Conservation (phyloP, 2,113 vertebrate species). For the Mola mola region DNA sequence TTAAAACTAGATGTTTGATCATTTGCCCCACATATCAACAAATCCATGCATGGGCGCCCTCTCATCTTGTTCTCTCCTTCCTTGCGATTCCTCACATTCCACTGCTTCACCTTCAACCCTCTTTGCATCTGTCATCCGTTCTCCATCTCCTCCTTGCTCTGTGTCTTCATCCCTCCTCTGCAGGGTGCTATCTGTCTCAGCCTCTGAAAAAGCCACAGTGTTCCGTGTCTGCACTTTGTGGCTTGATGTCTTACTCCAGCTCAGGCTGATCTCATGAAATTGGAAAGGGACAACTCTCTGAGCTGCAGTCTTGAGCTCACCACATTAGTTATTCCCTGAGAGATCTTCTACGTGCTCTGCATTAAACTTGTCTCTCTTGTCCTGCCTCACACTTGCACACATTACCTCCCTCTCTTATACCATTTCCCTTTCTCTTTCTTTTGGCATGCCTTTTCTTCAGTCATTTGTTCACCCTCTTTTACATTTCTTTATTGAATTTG, state of each 20-base stretch:
- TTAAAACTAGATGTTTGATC: too few relatives aligned
- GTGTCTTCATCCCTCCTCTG: background rate
- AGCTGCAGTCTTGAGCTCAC: slow-evolving; percentile 39
- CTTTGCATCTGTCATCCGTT: slow-evolving; percentile 1
- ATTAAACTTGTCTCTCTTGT: slow-evolving; percentile 33
- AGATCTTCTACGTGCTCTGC: slow-evolving; percentile 46
- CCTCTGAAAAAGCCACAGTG: slow-evolving; percentile 25
- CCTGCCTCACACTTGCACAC: slow-evolving; percentile 2
- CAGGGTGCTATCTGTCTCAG: slow-evolving; percentile 12
- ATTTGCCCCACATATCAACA: too few relatives aligned
- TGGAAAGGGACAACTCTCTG: slow-evolving; percentile 47
- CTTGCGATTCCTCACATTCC: background rate
- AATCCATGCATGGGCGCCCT: too few relatives aligned
- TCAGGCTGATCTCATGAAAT: slow-evolving; percentile 46
- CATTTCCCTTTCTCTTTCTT: background rate
- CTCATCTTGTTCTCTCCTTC: background rate
- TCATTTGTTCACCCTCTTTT: background rate
- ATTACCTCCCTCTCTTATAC: slow-evolving; percentile 1
- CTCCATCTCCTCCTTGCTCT: background rate
- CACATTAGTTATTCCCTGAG: slow-evolving; percentile 51
- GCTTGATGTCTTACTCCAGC: slow-evolving; percentile 56
- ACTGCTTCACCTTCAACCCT: slow-evolving; percentile 15
- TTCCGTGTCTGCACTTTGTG: slow-evolving; percentile 29
- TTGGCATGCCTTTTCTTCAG: slow-evolving; percentile 9
- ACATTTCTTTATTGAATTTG: background rate